Evolutionary conservation across 2,113 vertebrate genomes (phyloP).

Genomic region (Gavia stellata): DNA sequence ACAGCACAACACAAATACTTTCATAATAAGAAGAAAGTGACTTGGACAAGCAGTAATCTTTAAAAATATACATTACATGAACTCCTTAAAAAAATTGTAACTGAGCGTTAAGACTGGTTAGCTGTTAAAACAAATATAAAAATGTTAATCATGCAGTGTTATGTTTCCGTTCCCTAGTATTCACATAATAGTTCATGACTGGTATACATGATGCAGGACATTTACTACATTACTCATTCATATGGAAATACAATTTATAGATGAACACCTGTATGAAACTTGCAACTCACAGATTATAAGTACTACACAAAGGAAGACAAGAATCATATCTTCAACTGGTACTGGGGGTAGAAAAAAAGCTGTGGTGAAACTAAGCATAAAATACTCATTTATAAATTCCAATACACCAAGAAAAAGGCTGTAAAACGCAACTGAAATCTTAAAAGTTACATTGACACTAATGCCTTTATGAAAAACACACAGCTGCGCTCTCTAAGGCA

Average conservation of each 20-base stretch:
- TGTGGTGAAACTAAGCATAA: neutral
- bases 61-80: neutral
- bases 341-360: fast-evolving
- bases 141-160: neutral
- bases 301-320: neutral
- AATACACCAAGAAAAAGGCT: neutral
- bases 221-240: neutral
- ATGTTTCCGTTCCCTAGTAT: neutral
- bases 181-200: neutral
- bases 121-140: neutral
- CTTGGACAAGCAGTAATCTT: neutral
- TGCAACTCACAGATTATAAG: neutral
- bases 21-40: neutral
- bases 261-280: neutral
- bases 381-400: neutral
- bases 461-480: neutral
- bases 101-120: neutral
- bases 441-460: neutral
- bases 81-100: neutral
- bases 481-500: neutral
- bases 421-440: neutral
- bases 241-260: neutral
- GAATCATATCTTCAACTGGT: neutral
- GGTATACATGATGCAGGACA: neutral
- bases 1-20: neutral